A percentile compares a stretch with the other conserved stretches of the same genome.
These are phyloP conservation scores for Eriosoma lanigerum DNA, from an alignment of 1,140 invertebrate species.

Conservation along the genomic window DNA sequence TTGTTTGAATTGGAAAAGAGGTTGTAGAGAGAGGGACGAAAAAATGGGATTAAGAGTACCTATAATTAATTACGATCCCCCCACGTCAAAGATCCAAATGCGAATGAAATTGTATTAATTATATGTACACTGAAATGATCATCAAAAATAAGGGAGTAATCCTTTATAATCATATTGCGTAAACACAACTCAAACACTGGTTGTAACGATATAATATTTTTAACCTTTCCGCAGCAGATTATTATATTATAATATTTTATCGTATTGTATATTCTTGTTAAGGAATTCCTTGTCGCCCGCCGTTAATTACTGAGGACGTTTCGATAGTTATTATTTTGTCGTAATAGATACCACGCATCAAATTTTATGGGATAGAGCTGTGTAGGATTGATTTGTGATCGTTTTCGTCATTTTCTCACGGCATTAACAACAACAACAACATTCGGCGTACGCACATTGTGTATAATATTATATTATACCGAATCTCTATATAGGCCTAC, in stretches of 20 bases:
- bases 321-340: not conserved
- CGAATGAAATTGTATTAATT: no score
- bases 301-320: conserved; percentile 22
- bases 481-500: conserved; percentile 9
- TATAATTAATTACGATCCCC: not conserved
- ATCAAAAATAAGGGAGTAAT: no score
- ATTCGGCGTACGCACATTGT: not conserved
- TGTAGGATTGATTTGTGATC: conserved; percentile 51
- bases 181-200: no score
- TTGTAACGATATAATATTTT: no score
- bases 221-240: not conserved
- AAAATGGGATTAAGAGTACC: no score
- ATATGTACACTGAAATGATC: no score
- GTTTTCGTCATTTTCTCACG: conserved; percentile 50
- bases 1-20: no score
- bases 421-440: not conserved
- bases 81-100: no score
- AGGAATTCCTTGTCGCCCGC: not conserved
- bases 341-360: not conserved
- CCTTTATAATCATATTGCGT: no score
- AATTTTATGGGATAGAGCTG: not conserved
- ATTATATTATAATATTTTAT: not conserved
- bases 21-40: no score
- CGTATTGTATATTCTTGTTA: not conserved
- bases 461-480: not conserved